Evolutionary conservation across 37 sponge, comb jelly and placozoan species (phyloP), one percentile per base, ranked within the genome.

Genomic region (Corticium candelabrum): DNA sequence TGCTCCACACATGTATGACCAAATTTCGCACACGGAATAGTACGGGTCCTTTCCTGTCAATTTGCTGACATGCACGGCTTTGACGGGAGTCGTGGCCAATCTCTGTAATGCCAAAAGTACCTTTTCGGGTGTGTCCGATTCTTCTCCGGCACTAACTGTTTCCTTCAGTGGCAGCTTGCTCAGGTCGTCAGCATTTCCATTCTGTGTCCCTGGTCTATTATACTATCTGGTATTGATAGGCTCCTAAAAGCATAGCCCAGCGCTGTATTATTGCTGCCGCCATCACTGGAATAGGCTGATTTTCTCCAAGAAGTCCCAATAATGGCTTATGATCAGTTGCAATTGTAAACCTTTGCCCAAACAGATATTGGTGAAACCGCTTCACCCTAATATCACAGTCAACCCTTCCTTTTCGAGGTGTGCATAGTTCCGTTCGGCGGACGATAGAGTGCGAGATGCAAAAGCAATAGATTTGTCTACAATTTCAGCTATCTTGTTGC

Each of bases 311-410:
- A 29, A 84, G 33, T 33, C 74, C 33, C n/a, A 37, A 21, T 0
- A 84, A 41, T 2, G 84, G 84, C 32, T 78, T 78, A 67, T 84
- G 84, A 68, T 84, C 84, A 1, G 84, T 41, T 2, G 37, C 0
- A 0, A 78, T 68, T 3, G 31, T 38, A 41, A 78, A 84, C 2
- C 3, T 27, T 41, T 76, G 5, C 38, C 79, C 79, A 31, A 50
- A 37, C 1, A 84, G 67, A 40, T 40, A 81, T 3, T 80, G 38
- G 39, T 84, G 79, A 80, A 79, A 79, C 31, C 50, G 74, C 38
- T 74, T 81, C 0, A 81, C 82, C 0, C 82, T 62, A 73, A 74
- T 0, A 81, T 27, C 1, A 81, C 75, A 0, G 74, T 35, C 0
- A 74, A 34, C 35, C 40, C 82, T 39, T 81, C 82, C 37, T 81